phyloP scores from a whole-genome alignment of 2,797 vertebrate species.

The Pseudopleuronectes americanus region DNA sequence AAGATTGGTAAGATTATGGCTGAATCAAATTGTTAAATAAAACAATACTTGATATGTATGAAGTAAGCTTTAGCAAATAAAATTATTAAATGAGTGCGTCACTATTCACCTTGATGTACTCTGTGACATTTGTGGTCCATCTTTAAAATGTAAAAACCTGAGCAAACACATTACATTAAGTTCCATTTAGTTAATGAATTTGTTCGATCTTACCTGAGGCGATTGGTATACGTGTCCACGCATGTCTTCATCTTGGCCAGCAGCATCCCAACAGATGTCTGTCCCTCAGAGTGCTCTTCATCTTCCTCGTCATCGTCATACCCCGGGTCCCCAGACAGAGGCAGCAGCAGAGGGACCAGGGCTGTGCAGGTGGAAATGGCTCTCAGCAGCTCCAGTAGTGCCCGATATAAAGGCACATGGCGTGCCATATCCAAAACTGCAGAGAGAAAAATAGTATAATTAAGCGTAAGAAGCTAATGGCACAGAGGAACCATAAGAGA shows the following conservation, averaged over 20 bases:
- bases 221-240: slow-evolving; percentile 98
- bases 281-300: slow-evolving; percentile 91
- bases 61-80: not conserved
- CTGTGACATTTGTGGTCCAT: too few species aligned
- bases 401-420: slow-evolving; percentile 95
- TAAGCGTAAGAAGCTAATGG: not conserved
- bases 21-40: slow-evolving; percentile 2
- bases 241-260: slow-evolving; percentile 99
- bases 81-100: not conserved
- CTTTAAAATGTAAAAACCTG: not conserved
- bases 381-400: slow-evolving; percentile 93
- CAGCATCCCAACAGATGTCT: slow-evolving; percentile 94
- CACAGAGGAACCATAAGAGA: not conserved
- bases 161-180: not conserved
- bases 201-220: slow-evolving; percentile 86
- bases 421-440: slow-evolving; percentile 98
- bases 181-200: not conserved
- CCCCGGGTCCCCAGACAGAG: slow-evolving; percentile 89
- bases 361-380: slow-evolving; percentile 94
- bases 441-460: not conserved
- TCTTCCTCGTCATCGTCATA: slow-evolving; percentile 92
- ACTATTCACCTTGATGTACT: not conserved
- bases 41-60: not conserved
- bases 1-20: not conserved
- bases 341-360: slow-evolving; percentile 94